phyloP scores from a whole-genome alignment of 2,113 vertebrate genomes.

The Semicossyphus pulcher region DNA sequence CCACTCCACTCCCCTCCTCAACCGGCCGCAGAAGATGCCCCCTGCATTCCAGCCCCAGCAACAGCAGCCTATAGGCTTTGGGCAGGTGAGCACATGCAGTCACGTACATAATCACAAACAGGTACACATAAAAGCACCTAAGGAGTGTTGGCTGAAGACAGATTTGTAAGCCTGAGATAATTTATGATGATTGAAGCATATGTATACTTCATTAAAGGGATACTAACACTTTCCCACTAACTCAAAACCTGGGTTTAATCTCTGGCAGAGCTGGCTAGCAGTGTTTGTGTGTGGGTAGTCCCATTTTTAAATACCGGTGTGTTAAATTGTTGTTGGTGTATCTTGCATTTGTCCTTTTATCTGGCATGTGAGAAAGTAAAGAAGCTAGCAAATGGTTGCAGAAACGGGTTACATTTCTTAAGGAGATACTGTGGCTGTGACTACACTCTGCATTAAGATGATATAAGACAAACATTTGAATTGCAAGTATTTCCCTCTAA shows the following conservation, averaged over 20 bases:
- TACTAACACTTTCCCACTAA: too few species aligned
- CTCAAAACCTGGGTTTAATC: not conserved
- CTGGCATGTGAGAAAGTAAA: not conserved
- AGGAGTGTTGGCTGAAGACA: not conserved
- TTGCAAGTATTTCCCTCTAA: conserved; percentile 21
- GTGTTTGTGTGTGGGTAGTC: not conserved
- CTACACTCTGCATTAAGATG: not conserved
- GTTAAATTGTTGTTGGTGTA: too few species aligned
- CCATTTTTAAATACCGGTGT: not conserved
- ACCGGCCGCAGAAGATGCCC: conserved; percentile 90
- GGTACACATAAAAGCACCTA: not conserved
- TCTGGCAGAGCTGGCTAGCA: not conserved
- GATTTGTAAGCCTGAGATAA: not conserved
- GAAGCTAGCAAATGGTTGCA: not conserved
- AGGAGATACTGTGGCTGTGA: not conserved
- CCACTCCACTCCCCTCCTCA: conserved; percentile 85
- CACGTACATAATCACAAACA: not conserved
- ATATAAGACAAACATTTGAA: conserved; percentile 20
- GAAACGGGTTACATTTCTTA: not conserved
- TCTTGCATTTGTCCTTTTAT: not conserved
- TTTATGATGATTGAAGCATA: not conserved
- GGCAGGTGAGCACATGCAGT: conserved; percentile 86
- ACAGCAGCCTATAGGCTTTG: conserved; percentile 90
- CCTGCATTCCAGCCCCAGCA: conserved; percentile 89
- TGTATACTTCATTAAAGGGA: too few species aligned